phyloP scores from a whole-genome alignment of 1,140 invertebrate genomes.

The honey bee (Apis mellifera) region Amel_HAv3.1 CM009931.2:15826001-15826500 shows the following conservation, averaged over 20 bases:
- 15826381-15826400: neutral
- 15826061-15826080: too few relatives aligned
- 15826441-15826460: neutral
- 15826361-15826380: slow-evolving; percentile 5
- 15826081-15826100: too few relatives aligned
- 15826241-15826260: slow-evolving; percentile 24
- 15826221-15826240: slow-evolving; percentile 1
- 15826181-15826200: too few relatives aligned
- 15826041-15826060: too few relatives aligned
- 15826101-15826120: too few relatives aligned
- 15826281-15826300: slow-evolving; percentile 38
- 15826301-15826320: slow-evolving; percentile 29
- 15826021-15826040: too few relatives aligned
- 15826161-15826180: neutral
- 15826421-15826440: neutral
- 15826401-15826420: slow-evolving; percentile 16
- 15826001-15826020: too few relatives aligned
- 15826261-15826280: neutral
- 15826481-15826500: neutral
- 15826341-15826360: slow-evolving; percentile 32
- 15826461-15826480: neutral
- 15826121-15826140: neutral
- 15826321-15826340: slow-evolving; percentile 45
- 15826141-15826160: neutral
- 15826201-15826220: neutral